Evolutionary conservation across 2,113 vertebrate genomes (phyloP).

Genomic region (Tetrao urogallus): DNA sequence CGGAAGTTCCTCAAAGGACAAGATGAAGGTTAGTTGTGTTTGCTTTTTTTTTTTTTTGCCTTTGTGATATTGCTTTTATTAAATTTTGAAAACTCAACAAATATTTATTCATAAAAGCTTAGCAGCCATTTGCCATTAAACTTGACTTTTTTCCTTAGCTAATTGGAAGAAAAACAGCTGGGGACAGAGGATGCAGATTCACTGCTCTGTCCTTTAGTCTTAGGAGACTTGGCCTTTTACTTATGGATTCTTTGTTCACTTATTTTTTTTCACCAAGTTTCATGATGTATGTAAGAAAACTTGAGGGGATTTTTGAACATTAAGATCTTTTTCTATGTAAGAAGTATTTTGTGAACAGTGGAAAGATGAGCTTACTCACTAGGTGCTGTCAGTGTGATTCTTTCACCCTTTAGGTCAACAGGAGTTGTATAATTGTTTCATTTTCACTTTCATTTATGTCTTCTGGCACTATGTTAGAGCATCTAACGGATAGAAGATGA

Average conservation of each 20-base stretch:
- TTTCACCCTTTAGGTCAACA: background rate
- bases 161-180: background rate
- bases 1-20: conserved; percentile 88
- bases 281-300: background rate
- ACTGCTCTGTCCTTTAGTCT: background rate
- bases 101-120: background rate
- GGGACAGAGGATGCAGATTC: background rate
- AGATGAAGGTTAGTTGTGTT: conserved; percentile 85
- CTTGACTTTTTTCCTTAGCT: background rate
- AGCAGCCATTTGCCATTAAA: background rate
- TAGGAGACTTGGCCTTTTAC: background rate
- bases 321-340: background rate
- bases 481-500: background rate
- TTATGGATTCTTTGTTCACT: background rate
- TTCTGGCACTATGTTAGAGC: background rate
- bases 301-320: background rate
- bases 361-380: background rate
- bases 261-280: background rate
- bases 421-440: background rate
- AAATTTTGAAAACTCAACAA: background rate
- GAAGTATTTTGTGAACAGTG: background rate
- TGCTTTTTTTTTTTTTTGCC: background rate
- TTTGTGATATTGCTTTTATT: background rate
- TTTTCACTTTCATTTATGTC: background rate
- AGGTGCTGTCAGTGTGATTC: background rate